Evolutionary conservation across 2,113 vertebrate genomes (phyloP), one percentile per base, ranked within the genome.

Genomic region (Carlito syrichta): DNA sequence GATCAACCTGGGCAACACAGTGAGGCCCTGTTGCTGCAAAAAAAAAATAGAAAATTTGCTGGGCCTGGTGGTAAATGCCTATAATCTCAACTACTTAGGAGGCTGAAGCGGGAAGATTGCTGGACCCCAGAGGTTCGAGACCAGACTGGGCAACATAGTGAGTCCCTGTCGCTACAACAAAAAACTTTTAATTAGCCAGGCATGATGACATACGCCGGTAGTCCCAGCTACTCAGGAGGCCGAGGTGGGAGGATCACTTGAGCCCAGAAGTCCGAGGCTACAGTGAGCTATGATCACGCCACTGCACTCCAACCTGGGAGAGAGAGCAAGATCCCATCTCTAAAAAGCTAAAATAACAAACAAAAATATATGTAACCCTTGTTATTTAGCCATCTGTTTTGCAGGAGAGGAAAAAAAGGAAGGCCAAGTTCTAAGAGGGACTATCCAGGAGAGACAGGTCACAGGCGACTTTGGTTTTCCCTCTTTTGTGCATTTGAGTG

Each of bases 381-480:
- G 22, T 12, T 19, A 22, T 27, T 45, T 35, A 77, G 30, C 81
- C 35, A 32, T 14, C 27, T 27, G 52, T 48, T 89, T 35, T 32
- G 35, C 2, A 2, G 9, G 3, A 79, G 43, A n/a, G 69, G 68
- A 52, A 45, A 13, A 30, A 19, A 17, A 13, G 1, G 35, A 63
- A 63, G 43, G 45, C 32, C 17, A 6, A 11, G 30, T 2, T 30
- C 13, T 14, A 69, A 27, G 2, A 60, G 38, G 4, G 6, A 43
- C 56, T 30, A 2, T 30, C 27, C 48, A 1, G 0, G 20, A 77
- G 13, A 14, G 27, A 6, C 48, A 20, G n/a, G 58, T 38, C 2
- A 1, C 5, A 38, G 5, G 63, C 4, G 20, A 32, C n/a, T 5
- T 62, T 2, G 0, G 4, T 8, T 78, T 40, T 25, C n/a, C 35